Percentiles rank a stretch among this genome's conserved stretches.
phyloP scores from a whole-genome alignment of 2,113 vertebrate species.

The Engystomops pustulosus region DNA sequence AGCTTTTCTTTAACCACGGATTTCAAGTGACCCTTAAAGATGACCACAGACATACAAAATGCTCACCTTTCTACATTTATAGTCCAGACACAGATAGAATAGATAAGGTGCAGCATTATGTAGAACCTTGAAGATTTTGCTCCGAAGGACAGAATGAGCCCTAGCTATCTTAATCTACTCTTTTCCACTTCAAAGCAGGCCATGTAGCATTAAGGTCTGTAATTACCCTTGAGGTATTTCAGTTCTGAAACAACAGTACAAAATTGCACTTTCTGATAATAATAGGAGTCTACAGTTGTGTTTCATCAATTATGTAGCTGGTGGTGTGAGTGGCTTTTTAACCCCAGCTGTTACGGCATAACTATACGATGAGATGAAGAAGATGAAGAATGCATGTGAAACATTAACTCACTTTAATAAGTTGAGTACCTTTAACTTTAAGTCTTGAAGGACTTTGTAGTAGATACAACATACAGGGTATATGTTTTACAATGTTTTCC shows the following conservation, averaged over 20 bases:
- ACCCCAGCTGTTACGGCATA: constrained; percentile 66
- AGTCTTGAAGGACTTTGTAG: too few species aligned
- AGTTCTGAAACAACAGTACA: constrained; percentile 72
- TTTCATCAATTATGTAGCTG: constrained; percentile 80
- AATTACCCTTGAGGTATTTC: constrained; percentile 81
- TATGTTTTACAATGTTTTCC: too few species aligned
- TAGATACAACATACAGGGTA: too few species aligned
- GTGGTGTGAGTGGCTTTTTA: constrained; percentile 75
- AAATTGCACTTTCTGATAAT: constrained; percentile 73
- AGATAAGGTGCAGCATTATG: constrained; percentile 61
- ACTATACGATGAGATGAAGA: constrained; percentile 65
- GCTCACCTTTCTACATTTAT: constrained; percentile 67
- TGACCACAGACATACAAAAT: constrained; percentile 64
- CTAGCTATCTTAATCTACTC: constrained; percentile 74
- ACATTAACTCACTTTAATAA: neutral
- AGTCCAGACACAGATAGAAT: constrained; percentile 61
- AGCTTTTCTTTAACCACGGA: constrained; percentile 51
- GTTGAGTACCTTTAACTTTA: too few species aligned
- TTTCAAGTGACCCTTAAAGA: constrained; percentile 70
- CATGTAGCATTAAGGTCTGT: constrained; percentile 69
- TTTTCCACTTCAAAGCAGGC: constrained; percentile 77
- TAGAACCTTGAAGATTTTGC: constrained; percentile 63
- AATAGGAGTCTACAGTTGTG: constrained; percentile 75
- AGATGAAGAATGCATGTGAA: constrained; percentile 54
- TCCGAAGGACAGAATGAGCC: constrained; percentile 72